Evolutionary conservation across 92 coral and sea anemone genomes (phyloP).

Genomic region (Bergia sp.): DNA sequence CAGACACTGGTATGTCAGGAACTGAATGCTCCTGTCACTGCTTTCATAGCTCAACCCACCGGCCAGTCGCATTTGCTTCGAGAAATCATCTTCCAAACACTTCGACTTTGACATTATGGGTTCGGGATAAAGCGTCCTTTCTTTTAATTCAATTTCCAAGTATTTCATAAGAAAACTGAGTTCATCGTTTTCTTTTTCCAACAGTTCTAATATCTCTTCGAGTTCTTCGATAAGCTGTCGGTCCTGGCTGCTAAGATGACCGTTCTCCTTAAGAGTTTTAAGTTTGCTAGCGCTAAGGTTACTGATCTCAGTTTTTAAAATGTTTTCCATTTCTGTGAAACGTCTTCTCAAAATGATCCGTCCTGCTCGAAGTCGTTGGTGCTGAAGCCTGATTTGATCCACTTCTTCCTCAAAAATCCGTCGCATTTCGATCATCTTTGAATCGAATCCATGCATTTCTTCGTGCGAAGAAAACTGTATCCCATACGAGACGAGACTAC

Average conservation of each 20-base stretch:
- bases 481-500: constrained; percentile 69
- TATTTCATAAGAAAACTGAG: constrained; percentile 72
- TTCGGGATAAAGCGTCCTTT: constrained; percentile 88
- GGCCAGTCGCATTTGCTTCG: constrained; percentile 87
- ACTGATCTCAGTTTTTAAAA: constrained; percentile 67
- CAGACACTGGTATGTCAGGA: constrained; percentile 76
- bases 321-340: constrained; percentile 80
- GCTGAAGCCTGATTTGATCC: constrained; percentile 78
- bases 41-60: constrained; percentile 93
- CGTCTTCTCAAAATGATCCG: constrained; percentile 63
- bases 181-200: constrained; percentile 79
- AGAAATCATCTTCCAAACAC: constrained; percentile 82
- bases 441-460: constrained; percentile 75
- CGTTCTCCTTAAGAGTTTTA: constrained; percentile 58
- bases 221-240: constrained; percentile 78
- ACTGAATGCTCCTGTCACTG: constrained; percentile 75
- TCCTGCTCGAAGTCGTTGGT: constrained; percentile 75
- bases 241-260: constrained; percentile 70
- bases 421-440: constrained; percentile 87
- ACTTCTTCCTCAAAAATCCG: constrained; percentile 81
- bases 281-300: constrained; percentile 53
- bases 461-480: constrained; percentile 68
- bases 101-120: constrained; percentile 76
- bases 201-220: constrained; percentile 73
- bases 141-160: constrained; percentile 87